Conservation (phyloP, 53 echinoderm and acorn worm genomes). For the Astropecten irregularis region DNA sequence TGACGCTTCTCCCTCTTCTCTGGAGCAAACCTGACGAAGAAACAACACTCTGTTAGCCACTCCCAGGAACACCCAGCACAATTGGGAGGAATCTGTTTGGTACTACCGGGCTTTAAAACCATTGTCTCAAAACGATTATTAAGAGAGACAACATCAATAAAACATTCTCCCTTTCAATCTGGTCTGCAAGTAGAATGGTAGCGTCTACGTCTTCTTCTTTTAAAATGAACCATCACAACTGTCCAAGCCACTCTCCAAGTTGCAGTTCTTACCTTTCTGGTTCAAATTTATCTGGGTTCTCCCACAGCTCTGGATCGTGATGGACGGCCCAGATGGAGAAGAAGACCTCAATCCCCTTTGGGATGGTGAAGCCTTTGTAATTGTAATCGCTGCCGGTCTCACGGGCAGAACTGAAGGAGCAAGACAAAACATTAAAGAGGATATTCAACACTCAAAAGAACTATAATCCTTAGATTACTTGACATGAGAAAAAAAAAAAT, state of each 20-base stretch:
- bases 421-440: no score
- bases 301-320: slow-evolving; percentile 69
- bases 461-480: no score
- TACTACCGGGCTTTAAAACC: background rate
- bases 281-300: slow-evolving; percentile 77
- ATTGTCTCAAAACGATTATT: background rate
- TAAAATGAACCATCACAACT: background rate
- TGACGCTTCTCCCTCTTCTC: slow-evolving; percentile 55
- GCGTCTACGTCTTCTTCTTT: background rate
- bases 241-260: background rate
- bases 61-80: background rate
- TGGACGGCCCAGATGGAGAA: slow-evolving; percentile 72
- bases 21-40: slow-evolving; percentile 64
- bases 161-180: no score
- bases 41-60: background rate
- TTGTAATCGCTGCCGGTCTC: slow-evolving; percentile 21
- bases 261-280: slow-evolving; percentile 69
- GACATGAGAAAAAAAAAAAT: no score
- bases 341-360: slow-evolving; percentile 29
- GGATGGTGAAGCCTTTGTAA: slow-evolving; percentile 38
- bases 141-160: no score
- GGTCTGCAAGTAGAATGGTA: background rate
- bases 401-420: slow-evolving; percentile 38
- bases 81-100: background rate
- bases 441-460: no score